phyloP scores from a whole-genome alignment of 2,113 vertebrate genomes.

The Atherinomorus stipes region DNA sequence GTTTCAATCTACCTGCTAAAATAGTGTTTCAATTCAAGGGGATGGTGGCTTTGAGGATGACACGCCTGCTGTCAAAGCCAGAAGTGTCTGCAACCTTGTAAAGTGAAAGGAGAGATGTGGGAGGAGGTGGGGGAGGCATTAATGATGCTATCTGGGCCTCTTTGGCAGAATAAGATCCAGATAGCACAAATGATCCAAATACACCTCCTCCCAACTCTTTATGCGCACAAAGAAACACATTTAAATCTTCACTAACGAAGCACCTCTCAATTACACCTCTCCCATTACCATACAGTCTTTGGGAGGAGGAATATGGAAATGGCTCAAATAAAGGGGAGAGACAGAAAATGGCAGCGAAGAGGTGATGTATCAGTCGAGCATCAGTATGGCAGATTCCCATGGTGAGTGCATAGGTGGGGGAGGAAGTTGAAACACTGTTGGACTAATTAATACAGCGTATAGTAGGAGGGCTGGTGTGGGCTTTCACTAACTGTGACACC shows the following conservation, averaged over 20 bases:
- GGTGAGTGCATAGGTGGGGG: constrained; percentile 69
- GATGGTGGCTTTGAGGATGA: constrained; percentile 63
- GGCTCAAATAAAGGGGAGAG: constrained; percentile 58
- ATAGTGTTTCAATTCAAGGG: constrained; percentile 16
- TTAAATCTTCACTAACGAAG: constrained; percentile 78
- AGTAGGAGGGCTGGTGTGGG: constrained; percentile 77
- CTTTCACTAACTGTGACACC: constrained; percentile 80
- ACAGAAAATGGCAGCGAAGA: constrained; percentile 51
- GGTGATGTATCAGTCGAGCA: constrained; percentile 64
- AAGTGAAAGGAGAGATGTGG: constrained; percentile 52
- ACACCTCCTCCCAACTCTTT: constrained; percentile 40
- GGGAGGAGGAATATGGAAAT: constrained; percentile 79
- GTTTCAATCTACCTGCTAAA: constrained; percentile 64
- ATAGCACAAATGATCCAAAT: constrained; percentile 65
- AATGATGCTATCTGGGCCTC: constrained; percentile 70
- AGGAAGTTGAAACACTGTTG: constrained; percentile 76
- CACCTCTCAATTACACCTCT: constrained; percentile 78
- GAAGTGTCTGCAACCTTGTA: constrained; percentile 67
- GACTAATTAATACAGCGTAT: constrained; percentile 82
- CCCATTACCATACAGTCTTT: constrained; percentile 73
- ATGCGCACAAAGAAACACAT: constrained; percentile 72
- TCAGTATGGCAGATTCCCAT: constrained; percentile 72
- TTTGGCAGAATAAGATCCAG: constrained; percentile 59
- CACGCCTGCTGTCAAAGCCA: constrained; percentile 49
- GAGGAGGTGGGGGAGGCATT: constrained; percentile 41